Evolutionary conservation across 2,113 vertebrate species (phyloP), one percentile per base, ranked within the genome.

Genomic region (Hemibagrus wyckioides): DNA sequence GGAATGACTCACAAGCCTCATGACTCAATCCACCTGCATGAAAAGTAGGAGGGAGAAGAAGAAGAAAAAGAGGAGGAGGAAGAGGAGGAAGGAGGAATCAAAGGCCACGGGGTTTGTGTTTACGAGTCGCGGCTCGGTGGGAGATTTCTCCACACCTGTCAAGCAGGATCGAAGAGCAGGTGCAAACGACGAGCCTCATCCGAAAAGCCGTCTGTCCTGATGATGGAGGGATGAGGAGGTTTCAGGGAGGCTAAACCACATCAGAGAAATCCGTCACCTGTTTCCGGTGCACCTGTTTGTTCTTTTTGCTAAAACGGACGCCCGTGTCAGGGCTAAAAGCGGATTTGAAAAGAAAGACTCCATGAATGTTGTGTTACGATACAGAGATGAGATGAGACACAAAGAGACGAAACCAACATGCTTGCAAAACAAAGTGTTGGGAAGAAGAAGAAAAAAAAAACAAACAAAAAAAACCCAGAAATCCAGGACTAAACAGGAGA

Each of bases 11-110:
- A 89, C 80, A n/a, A 61, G 61, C 48, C 82, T 84, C 56, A 79
- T 89, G 89, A 88, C 75, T 90, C 86, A 91, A 88, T 87, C 85
- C 89, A 91, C 91, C 90, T 89, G 88, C 84, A 80, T 33, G 30
- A 87, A 73, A 80, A 81, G 89, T 81, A 15, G 85, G 88, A 87
- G 71, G 80, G 48, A 28, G 14, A 36, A 28, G 4, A 6, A 21
- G 63, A 57, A 41, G 52, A 84, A 59, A 71, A 71, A 41, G 59
- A 84, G 41, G 6, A 39, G 9, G 75, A 84, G n/a, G 44, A 85
- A 67, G 59, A 73, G 41, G 57, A 85, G 56, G 59, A 56, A 54
- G 86, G n/a, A 61, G 52, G 36, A 80, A 89, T 82, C 91, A 86
- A 88, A 91, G 93, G 89, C 86, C 86, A 86, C 88, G 89, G 57